phyloP scores from a whole-genome alignment of 2,113 vertebrate species.

The Nothobranchius kuhntae region DNA sequence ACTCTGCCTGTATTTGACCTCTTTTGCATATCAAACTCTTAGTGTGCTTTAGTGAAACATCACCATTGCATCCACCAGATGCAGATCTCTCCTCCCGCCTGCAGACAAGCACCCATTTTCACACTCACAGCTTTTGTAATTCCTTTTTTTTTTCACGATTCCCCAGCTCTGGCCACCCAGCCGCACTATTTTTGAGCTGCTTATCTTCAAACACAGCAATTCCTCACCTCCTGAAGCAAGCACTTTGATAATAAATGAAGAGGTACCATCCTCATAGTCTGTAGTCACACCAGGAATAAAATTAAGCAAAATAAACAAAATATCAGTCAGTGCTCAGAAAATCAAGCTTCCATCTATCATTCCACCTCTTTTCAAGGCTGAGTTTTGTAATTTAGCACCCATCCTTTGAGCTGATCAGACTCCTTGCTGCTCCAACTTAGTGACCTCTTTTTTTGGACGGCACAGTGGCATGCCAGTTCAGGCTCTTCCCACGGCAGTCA shows the following conservation, averaged over 20 bases:
- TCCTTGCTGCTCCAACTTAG: slow-evolving; percentile 45
- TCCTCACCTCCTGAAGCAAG: slow-evolving; percentile 46
- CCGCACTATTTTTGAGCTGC: slow-evolving; percentile 45
- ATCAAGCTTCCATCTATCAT: neutral
- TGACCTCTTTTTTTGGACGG: slow-evolving; percentile 50
- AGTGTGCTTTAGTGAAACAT: slow-evolving; percentile 42
- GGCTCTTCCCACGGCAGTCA: slow-evolving; percentile 60
- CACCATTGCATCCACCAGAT: slow-evolving; percentile 47
- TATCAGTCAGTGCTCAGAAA: slow-evolving; percentile 10
- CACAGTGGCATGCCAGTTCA: slow-evolving; percentile 44
- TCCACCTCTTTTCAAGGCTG: neutral
- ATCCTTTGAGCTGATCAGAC: slow-evolving; percentile 21
- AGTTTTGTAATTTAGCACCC: neutral
- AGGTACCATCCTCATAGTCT: slow-evolving; percentile 28
- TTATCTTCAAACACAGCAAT: slow-evolving; percentile 53
- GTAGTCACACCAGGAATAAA: slow-evolving; percentile 22
- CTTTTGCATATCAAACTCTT: slow-evolving; percentile 48
- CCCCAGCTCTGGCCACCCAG: slow-evolving; percentile 14
- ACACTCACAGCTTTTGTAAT: neutral
- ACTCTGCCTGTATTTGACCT: slow-evolving; percentile 30
- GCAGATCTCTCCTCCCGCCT: slow-evolving; percentile 44
- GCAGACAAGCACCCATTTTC: slow-evolving; percentile 10
- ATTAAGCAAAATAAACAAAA: neutral
- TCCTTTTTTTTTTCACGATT: slow-evolving; percentile 5
- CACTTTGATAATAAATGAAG: slow-evolving; percentile 46